Percentiles rank a stretch among this genome's conserved stretches.
These are phyloP conservation scores for Rhogogaster chlorosoma DNA, from an alignment of 2,888 invertebrate genomes.

Conservation along the genomic window DNA sequence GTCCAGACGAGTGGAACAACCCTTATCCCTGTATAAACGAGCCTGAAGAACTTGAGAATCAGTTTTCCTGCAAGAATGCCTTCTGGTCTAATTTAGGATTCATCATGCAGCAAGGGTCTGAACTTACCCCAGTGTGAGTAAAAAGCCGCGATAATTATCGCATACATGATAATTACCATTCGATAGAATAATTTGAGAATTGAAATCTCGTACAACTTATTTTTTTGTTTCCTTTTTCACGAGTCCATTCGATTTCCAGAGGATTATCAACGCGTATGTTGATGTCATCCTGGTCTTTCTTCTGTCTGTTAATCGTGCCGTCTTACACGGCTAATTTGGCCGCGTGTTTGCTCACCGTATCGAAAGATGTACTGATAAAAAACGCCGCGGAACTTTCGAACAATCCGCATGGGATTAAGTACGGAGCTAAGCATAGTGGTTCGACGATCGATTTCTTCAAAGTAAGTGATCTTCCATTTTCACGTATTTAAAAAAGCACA, in stretches of 20 bases:
- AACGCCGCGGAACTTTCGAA: conserved; percentile 95
- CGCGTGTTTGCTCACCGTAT: conserved; percentile 94
- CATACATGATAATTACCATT: background rate
- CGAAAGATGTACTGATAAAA: conserved; percentile 93
- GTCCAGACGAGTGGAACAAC: conserved; percentile 94
- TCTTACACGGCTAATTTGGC: conserved; percentile 97
- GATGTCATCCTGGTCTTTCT: conserved; percentile 96
- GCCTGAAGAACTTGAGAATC: conserved; percentile 90
- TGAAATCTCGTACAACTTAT: background rate
- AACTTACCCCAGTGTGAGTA: conserved; percentile 90
- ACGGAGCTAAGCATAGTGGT: conserved; percentile 92
- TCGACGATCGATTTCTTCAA: conserved; percentile 95
- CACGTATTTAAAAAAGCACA: background rate
- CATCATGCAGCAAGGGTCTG: conserved; percentile 92
- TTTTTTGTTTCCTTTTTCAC: too few species aligned
- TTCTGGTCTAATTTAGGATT: conserved; percentile 94
- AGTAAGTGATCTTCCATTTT: conserved; percentile 78
- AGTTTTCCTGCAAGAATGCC: conserved; percentile 90
- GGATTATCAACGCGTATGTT: conserved; percentile 94
- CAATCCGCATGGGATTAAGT: conserved; percentile 95
- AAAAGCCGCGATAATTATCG: conserved; percentile 50
- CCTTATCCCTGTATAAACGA: conserved; percentile 92
- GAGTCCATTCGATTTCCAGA: conserved; percentile 78
- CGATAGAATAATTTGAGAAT: background rate
- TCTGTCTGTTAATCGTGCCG: conserved; percentile 93